These are phyloP conservation scores for Xiphophorus couchianus DNA, from an alignment of 2,113 vertebrate species.

Conservation along the genomic window DNA sequence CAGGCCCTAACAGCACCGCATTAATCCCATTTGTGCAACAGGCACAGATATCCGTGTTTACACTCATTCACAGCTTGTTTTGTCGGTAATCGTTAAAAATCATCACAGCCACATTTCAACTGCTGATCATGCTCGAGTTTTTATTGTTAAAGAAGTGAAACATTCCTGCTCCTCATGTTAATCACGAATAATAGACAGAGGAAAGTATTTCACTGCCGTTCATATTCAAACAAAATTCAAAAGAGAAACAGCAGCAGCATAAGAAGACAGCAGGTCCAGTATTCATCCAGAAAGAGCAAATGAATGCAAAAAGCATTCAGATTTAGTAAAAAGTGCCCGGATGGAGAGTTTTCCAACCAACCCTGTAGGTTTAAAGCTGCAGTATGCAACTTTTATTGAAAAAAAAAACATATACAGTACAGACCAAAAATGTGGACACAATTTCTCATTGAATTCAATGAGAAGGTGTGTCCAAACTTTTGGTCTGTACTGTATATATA, in stretches of 20 bases:
- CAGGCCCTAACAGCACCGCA: conserved; percentile 27
- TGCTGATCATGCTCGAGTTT: conserved; percentile 2
- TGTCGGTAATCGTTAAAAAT: conserved; percentile 26
- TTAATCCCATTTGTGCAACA: conserved; percentile 64
- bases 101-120: background rate
- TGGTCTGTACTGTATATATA: no score
- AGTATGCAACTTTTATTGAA: no score
- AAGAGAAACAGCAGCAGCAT: background rate
- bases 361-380: no score
- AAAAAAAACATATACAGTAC: no score
- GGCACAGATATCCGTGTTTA: conserved; percentile 44
- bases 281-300: background rate
- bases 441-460: no score
- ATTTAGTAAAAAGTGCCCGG: no score
- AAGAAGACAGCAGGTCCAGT: background rate
- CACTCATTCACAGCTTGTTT: conserved; percentile 38
- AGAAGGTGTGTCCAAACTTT: no score
- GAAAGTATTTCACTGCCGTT: background rate
- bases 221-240: background rate
- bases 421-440: no score
- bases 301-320: background rate
- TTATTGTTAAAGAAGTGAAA: background rate
- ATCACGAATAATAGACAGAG: background rate
- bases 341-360: accelerated
- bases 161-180: background rate